These are phyloP conservation scores for Nesogale talazaci DNA, from an alignment of 2,113 vertebrate species.

Conservation along the genomic window DNA sequence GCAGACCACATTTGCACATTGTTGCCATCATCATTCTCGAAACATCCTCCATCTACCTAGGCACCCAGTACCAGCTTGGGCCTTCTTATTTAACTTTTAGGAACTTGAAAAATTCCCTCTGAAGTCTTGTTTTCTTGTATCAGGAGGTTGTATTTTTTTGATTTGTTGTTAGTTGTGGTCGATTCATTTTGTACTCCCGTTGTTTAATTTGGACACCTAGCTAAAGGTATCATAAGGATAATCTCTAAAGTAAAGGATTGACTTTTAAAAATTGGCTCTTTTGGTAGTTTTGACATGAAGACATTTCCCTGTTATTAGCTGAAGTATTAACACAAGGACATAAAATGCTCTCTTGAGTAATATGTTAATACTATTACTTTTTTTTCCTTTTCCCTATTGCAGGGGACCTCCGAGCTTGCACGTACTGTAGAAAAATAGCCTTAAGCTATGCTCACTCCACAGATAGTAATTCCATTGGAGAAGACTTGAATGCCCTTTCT, in stretches of 20 bases:
- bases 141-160: not conserved
- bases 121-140: constrained; percentile 9
- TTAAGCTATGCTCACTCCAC: constrained; percentile 97
- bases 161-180: not conserved
- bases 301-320: constrained; percentile 12
- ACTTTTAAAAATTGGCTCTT: constrained; percentile 20
- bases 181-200: not conserved
- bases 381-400: constrained; percentile 30
- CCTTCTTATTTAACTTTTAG: not conserved
- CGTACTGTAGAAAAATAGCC: constrained; percentile 97
- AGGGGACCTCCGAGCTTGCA: constrained; percentile 98
- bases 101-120: not conserved
- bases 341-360: constrained; percentile 56
- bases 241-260: constrained; percentile 40
- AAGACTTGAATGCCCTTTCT: constrained; percentile 94
- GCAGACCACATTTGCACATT: too few species aligned
- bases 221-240: constrained; percentile 51
- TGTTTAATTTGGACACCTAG: constrained; percentile 31
- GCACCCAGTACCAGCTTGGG: too few species aligned
- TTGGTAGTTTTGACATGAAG: constrained; percentile 32
- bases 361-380: constrained; percentile 38
- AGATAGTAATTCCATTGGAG: constrained; percentile 95
- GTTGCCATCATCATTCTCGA: too few species aligned
- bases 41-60: too few species aligned
- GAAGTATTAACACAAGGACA: constrained; percentile 45